Evolutionary conservation across 2,113 vertebrate genomes (phyloP).

Genomic region (Thalassoma bifasciatum): DNA sequence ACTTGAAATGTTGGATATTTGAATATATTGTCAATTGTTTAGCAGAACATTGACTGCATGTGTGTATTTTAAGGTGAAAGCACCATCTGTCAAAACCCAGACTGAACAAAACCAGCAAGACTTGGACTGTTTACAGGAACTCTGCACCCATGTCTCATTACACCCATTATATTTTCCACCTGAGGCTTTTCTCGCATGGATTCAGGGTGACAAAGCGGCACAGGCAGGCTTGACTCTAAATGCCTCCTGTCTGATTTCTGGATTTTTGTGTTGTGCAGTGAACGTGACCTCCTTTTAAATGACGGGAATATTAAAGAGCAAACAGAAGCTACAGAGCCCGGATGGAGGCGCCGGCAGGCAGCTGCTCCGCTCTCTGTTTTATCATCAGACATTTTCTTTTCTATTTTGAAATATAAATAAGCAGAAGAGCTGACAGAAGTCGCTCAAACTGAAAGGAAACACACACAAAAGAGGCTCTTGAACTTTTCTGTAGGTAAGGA

Average conservation of each 20-base stretch:
- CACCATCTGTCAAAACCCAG: slow-evolving; percentile 50
- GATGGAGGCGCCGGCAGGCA: slow-evolving; percentile 72
- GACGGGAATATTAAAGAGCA: slow-evolving; percentile 69
- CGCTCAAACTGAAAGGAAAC: slow-evolving; percentile 53
- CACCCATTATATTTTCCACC: slow-evolving; percentile 48
- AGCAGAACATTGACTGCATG: slow-evolving; percentile 16
- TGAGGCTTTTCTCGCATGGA: slow-evolving; percentile 55
- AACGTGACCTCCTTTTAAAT: slow-evolving; percentile 75
- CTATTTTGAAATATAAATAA: slow-evolving; percentile 66
- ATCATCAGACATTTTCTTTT: slow-evolving; percentile 30
- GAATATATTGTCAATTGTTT: background rate
- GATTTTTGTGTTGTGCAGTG: slow-evolving; percentile 37
- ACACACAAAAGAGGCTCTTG: slow-evolving; percentile 63
- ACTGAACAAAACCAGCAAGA: slow-evolving; percentile 39
- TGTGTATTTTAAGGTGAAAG: slow-evolving; percentile 13
- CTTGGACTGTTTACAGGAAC: slow-evolving; percentile 14
- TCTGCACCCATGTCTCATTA: slow-evolving; percentile 38
- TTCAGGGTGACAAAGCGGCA: slow-evolving; percentile 50
- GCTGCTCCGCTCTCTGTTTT: slow-evolving; percentile 64
- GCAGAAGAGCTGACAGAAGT: slow-evolving; percentile 72
- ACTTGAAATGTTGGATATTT: no score
- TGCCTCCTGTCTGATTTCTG: slow-evolving; percentile 64
- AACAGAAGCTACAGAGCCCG: slow-evolving; percentile 61
- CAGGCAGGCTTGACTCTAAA: slow-evolving; percentile 56
- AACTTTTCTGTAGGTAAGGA: slow-evolving; percentile 62